Evolutionary conservation across 2,113 vertebrate genomes (phyloP).

Genomic region (Nyctereutes procyonoides): DNA sequence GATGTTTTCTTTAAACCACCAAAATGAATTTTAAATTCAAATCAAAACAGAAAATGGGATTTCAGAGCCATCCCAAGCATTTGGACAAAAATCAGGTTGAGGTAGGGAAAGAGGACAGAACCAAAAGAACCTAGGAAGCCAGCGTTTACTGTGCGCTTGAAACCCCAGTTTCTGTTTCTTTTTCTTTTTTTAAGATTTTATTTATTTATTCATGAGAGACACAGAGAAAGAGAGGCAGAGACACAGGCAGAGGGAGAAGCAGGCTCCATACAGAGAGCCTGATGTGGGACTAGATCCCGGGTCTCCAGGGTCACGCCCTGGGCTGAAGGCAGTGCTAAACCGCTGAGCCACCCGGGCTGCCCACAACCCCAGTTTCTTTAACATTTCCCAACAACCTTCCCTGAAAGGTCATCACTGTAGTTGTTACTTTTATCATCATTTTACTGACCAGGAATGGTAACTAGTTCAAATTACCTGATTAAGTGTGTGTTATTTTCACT

Average conservation of each 20-base stretch:
- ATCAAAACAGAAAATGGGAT: not conserved
- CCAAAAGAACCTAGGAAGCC: not conserved
- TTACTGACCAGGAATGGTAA: not conserved
- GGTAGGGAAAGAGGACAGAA: not conserved
- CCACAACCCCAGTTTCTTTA: not conserved
- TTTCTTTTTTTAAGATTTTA: too few species aligned
- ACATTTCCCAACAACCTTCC: not conserved
- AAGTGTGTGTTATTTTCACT: not conserved
- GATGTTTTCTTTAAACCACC: not conserved
- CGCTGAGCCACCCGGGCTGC: too few species aligned
- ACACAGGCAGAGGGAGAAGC: too few species aligned
- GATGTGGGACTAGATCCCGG: too few species aligned
- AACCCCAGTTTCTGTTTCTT: not conserved
- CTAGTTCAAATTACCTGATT: not conserved
- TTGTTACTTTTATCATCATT: not conserved
- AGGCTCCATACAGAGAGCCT: too few species aligned
- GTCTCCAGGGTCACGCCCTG: too few species aligned
- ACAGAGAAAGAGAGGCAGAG: too few species aligned
- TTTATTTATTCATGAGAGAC: too few species aligned
- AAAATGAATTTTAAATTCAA: slow-evolving; percentile 13
- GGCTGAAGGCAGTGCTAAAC: too few species aligned
- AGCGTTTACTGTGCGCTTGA: not conserved
- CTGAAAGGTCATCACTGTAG: not conserved
- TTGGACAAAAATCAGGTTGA: not conserved
- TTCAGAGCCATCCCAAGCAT: not conserved